A percentile compares a stretch with the other conserved stretches of the same genome.
phyloP scores from a whole-genome alignment of 2,888 invertebrate genomes.

The Dicroscelio sp. region DNA sequence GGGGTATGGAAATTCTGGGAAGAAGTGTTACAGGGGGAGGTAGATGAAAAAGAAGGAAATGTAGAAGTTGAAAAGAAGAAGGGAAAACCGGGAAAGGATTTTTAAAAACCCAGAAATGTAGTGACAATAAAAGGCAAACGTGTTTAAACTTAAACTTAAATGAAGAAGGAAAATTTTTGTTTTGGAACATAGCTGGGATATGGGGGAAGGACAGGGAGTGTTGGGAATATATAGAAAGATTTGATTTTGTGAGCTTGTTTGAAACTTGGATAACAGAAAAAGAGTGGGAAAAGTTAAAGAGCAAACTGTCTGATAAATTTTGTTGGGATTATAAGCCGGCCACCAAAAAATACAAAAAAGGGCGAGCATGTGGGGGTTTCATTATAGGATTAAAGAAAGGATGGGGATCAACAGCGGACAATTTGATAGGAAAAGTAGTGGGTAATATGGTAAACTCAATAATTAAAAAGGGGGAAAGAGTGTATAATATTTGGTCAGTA shows the following conservation, averaged over 20 bases:
- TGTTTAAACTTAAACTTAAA: too few relatives aligned
- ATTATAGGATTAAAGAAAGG: constrained; percentile 66
- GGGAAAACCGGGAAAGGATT: constrained; percentile 1
- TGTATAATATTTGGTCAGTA: neutral
- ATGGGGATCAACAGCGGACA: neutral
- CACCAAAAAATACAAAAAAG: constrained; percentile 57
- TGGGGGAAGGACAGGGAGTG: constrained; percentile 75
- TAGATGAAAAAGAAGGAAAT: neutral
- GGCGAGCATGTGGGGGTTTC: constrained; percentile 71
- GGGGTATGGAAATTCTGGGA: constrained; percentile 28
- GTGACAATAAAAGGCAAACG: neutral
- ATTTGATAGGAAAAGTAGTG: neutral
- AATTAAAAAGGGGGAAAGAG: neutral
- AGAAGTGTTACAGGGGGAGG: constrained; percentile 15
- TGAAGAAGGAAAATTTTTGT: neutral
- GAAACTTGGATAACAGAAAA: constrained; percentile 81
- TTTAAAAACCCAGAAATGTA: neutral
- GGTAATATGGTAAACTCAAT: neutral
- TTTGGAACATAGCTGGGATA: constrained; percentile 79
- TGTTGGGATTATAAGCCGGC: constrained; percentile 54
- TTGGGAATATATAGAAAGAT: constrained; percentile 64
- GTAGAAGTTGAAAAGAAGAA: too few relatives aligned
- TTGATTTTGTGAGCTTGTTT: constrained; percentile 68
- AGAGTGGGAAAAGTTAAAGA: constrained; percentile 53
- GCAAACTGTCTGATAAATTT: constrained; percentile 56